phyloP scores from a whole-genome alignment of 1,140 invertebrate species.

The Aphidius gifuensis region DNA sequence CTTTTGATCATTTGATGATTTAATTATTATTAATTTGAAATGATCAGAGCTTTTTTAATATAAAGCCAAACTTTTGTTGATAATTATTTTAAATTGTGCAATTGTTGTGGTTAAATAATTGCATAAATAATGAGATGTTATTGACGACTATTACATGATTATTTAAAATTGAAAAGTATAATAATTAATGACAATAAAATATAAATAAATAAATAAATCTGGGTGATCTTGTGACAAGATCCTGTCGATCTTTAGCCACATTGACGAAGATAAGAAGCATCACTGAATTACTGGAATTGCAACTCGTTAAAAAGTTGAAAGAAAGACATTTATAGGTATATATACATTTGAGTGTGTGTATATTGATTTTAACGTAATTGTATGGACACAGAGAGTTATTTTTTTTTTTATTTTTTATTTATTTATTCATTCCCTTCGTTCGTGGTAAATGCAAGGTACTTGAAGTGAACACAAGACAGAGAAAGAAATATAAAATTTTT shows the following conservation, averaged over 20 bases:
- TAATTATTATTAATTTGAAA: no score
- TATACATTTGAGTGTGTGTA: slow-evolving; percentile 14
- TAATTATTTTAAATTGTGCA: no score
- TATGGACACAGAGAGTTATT: slow-evolving; percentile 24
- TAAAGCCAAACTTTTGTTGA: no score
- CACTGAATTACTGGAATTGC: slow-evolving; percentile 26
- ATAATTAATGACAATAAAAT: no score
- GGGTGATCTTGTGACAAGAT: slow-evolving; percentile 19
- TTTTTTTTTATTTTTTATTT: neutral
- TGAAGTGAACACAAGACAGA: no score
- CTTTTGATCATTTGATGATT: no score
- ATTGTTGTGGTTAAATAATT: no score
- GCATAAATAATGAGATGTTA: no score
- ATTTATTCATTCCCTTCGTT: neutral
- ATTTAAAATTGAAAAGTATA: no score
- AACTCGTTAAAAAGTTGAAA: slow-evolving; percentile 31
- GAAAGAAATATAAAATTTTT: no score
- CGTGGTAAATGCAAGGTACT: neutral
- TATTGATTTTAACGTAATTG: slow-evolving; percentile 31
- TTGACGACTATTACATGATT: no score
- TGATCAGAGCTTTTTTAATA: no score
- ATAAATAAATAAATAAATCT: neutral
- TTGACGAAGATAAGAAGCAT: slow-evolving; percentile 29
- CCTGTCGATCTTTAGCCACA: slow-evolving; percentile 26
- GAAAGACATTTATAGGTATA: slow-evolving; percentile 29